phyloP scores from a whole-genome alignment of 1,140 invertebrate species.

The Akabosia matsudoensis region DNA sequence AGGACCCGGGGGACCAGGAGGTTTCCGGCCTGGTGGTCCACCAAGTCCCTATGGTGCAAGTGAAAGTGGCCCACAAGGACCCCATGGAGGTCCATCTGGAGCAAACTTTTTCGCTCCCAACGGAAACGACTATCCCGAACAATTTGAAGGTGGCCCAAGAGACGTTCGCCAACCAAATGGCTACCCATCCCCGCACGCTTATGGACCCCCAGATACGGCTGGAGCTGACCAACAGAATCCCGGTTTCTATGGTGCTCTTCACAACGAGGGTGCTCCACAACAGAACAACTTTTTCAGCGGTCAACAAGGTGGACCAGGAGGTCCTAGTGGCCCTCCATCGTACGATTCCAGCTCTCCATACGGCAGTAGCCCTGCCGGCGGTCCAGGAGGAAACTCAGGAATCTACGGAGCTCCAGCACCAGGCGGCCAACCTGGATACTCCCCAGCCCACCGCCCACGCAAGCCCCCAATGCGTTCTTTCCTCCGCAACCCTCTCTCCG shows the following conservation, averaged over 20 bases:
- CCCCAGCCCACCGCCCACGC: background rate
- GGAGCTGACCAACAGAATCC: background rate
- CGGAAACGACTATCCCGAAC: slow-evolving; percentile 36
- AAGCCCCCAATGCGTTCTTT: background rate
- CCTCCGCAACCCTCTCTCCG: background rate
- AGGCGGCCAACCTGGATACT: background rate
- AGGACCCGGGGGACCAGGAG: slow-evolving; percentile 1
- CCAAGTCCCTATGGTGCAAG: background rate
- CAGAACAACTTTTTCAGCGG: background rate
- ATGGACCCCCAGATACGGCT: slow-evolving; percentile 4
- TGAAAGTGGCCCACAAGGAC: background rate
- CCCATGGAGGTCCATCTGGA: slow-evolving; percentile 1
- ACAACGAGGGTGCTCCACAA: background rate
- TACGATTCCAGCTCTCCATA: background rate
- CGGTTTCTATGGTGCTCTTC: slow-evolving; percentile 1
- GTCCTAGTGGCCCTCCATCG: background rate
- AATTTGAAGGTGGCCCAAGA: slow-evolving; percentile 34
- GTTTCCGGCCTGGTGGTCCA: background rate
- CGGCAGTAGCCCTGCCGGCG: background rate
- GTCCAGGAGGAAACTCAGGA: background rate
- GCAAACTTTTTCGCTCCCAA: slow-evolving; percentile 29
- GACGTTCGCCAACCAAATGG: slow-evolving; percentile 31
- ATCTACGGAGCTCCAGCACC: background rate
- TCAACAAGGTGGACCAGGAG: background rate
- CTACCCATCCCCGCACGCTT: slow-evolving; percentile 9